Evolutionary conservation across 2,113 vertebrate species (phyloP).

Genomic region (Corapipo altera): DNA sequence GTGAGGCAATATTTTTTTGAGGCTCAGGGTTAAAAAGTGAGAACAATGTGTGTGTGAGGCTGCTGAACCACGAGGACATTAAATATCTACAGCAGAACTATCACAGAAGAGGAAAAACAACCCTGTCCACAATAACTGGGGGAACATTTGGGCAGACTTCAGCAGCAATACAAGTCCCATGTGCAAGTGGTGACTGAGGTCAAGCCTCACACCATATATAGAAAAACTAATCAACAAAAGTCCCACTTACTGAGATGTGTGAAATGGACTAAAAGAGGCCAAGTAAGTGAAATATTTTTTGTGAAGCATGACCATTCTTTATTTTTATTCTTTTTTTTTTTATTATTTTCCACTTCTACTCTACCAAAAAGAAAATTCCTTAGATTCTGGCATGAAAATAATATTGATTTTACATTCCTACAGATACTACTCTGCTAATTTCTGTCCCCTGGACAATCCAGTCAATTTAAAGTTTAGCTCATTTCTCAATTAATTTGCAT

Average conservation of each 20-base stretch:
- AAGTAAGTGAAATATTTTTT: not conserved
- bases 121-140: not conserved
- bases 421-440: not conserved
- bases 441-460: not conserved
- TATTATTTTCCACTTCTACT: not conserved
- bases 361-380: not conserved
- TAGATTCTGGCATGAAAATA: not conserved
- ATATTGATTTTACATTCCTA: not conserved
- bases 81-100: not conserved
- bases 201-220: not conserved
- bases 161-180: not conserved
- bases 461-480: not conserved
- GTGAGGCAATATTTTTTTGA: not conserved
- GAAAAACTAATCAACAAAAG: not conserved
- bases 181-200: not conserved
- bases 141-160: rapidly evolving
- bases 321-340: not conserved
- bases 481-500: not conserved
- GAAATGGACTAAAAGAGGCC: not conserved
- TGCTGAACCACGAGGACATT: not conserved
- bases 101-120: not conserved
- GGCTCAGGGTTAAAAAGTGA: not conserved
- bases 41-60: not conserved
- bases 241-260: not conserved
- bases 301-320: not conserved